Percentiles rank a stretch among this genome's conserved stretches.
phyloP scores from a whole-genome alignment of 2,888 invertebrate species.

The Machimus rusticus region DNA sequence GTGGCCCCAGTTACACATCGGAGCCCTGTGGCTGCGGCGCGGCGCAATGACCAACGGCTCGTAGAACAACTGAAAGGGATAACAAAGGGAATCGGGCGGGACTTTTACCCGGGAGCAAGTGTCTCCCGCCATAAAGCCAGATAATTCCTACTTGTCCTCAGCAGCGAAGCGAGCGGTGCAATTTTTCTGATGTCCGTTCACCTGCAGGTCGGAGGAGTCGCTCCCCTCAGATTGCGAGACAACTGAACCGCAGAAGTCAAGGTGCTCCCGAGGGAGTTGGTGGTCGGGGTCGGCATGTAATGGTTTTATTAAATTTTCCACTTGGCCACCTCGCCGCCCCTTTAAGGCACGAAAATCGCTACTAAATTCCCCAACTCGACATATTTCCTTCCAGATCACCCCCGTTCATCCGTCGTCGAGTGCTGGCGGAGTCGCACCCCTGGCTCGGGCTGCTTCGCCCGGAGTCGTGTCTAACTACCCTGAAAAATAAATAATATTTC shows the following conservation, averaged over 20 bases:
- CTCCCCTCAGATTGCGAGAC: background rate
- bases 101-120: constrained; percentile 6
- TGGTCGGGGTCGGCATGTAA: background rate
- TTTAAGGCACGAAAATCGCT: background rate
- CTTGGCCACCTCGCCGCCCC: constrained; percentile 25
- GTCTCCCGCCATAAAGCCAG: background rate
- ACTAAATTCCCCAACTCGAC: background rate
- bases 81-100: background rate
- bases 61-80: background rate
- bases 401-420: background rate
- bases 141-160: background rate
- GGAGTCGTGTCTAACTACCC: constrained; percentile 33
- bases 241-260: constrained; percentile 18
- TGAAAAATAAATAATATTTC: constrained; percentile 36
- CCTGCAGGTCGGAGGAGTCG: background rate
- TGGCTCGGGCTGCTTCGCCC: background rate
- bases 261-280: background rate
- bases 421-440: background rate
- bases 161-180: background rate
- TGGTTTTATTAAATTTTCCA: constrained; percentile 41
- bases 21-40: background rate
- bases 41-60: background rate
- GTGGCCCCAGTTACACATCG: constrained; percentile 8
- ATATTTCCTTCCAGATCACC: background rate
- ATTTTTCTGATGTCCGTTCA: background rate